These are phyloP conservation scores for Tethea ocularis DNA, from an alignment of 2,888 invertebrate genomes.

Conservation along the genomic window DNA sequence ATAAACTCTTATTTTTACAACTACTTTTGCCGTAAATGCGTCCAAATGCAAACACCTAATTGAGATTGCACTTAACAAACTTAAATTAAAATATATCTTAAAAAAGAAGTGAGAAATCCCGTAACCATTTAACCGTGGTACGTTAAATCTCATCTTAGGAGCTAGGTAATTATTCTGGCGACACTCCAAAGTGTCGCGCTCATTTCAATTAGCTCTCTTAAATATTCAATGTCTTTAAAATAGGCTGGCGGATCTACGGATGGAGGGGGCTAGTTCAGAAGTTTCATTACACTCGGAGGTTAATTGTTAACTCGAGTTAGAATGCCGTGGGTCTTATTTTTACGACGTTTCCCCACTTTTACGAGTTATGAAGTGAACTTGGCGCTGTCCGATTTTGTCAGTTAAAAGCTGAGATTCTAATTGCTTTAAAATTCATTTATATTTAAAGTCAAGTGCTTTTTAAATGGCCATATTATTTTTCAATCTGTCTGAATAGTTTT, in stretches of 20 bases:
- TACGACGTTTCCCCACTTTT: conserved; percentile 63
- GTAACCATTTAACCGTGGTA: conserved; percentile 70
- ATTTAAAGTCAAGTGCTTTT: conserved; percentile 8
- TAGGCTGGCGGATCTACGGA: conserved; percentile 76
- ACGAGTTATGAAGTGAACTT: conserved; percentile 62
- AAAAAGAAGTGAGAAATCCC: conserved; percentile 24
- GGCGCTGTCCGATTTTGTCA: conserved; percentile 52
- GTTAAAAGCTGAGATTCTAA: conserved; percentile 45
- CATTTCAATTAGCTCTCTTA: conserved; percentile 84
- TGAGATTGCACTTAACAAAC: conserved; percentile 11
- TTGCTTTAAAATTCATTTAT: conserved; percentile 35
- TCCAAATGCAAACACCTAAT: background rate
- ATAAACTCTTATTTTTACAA: background rate
- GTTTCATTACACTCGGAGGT: conserved; percentile 75
- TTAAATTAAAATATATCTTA: conserved; percentile 17
- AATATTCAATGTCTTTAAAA: conserved; percentile 84
- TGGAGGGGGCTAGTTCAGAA: conserved; percentile 70
- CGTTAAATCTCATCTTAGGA: conserved; percentile 81
- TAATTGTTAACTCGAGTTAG: conserved; percentile 76
- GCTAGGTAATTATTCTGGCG: conserved; percentile 83
- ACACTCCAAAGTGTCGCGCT: conserved; percentile 82
- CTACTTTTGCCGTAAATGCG: background rate
- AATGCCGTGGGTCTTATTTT: conserved; percentile 68
- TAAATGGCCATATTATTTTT: background rate
- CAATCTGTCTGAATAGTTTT: background rate